phyloP scores from a whole-genome alignment of 2,113 vertebrate species.

The Salvelinus sp. region DNA sequence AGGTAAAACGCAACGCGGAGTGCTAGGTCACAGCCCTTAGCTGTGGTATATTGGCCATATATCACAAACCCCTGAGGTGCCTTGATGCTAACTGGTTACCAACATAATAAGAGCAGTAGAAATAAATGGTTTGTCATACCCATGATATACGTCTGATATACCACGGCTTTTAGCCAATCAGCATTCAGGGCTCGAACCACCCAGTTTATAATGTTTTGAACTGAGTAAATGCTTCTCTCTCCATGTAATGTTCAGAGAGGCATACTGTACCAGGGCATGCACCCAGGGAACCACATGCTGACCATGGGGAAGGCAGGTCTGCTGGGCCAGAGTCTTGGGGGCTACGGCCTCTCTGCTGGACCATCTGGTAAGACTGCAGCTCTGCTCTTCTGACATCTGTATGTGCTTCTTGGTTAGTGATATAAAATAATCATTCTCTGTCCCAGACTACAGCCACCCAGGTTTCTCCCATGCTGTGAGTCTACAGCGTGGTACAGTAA shows the following conservation, averaged over 20 bases:
- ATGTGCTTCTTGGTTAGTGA: neutral
- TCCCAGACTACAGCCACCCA: slow-evolving; percentile 77
- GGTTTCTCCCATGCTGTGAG: slow-evolving; percentile 71
- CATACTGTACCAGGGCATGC: slow-evolving; percentile 78
- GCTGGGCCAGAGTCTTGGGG: slow-evolving; percentile 69
- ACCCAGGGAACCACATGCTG: slow-evolving; percentile 73
- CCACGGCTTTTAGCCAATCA: too few species aligned
- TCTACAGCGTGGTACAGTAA: slow-evolving; percentile 72
- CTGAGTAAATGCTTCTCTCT: neutral
- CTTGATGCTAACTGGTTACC: too few species aligned
- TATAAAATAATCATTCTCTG: neutral
- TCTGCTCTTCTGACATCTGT: neutral
- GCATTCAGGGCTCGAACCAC: too few species aligned
- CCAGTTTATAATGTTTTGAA: too few species aligned
- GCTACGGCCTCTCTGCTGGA: slow-evolving; percentile 73
- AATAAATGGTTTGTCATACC: too few species aligned
- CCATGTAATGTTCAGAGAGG: slow-evolving; percentile 68
- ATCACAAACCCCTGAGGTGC: too few species aligned
- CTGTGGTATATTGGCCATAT: too few species aligned
- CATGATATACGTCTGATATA: too few species aligned
- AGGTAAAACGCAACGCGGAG: too few species aligned
- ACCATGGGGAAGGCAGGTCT: slow-evolving; percentile 71
- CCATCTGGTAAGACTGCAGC: slow-evolving; percentile 69
- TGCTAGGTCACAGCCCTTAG: too few species aligned
- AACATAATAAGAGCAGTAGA: too few species aligned